Conservation (phyloP, 2,113 vertebrate genomes). For the Puntigrus tetrazona region DNA sequence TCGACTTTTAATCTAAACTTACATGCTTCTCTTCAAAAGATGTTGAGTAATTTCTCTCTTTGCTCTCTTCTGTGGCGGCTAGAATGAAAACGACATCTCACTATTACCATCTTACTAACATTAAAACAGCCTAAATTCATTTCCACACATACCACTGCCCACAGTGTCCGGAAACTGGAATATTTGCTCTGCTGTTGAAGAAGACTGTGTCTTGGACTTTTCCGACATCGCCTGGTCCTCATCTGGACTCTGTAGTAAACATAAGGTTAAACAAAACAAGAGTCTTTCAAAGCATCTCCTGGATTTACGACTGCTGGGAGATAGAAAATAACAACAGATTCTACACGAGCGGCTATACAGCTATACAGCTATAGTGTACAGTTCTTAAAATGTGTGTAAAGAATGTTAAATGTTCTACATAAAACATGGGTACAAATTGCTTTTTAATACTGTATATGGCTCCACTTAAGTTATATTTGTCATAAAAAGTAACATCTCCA, state of each 20-base stretch:
- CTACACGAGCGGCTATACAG: too few relatives aligned
- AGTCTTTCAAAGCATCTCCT: not conserved
- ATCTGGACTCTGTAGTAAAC: slow-evolving; percentile 68
- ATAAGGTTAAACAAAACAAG: not conserved
- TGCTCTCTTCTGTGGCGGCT: slow-evolving; percentile 56
- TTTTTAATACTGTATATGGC: not conserved
- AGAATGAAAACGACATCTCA: slow-evolving; percentile 3
- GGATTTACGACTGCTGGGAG: not conserved
- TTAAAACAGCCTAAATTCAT: not conserved
- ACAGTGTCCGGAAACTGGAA: slow-evolving; percentile 43
- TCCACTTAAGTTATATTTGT: not conserved
- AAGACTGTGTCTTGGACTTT: slow-evolving; percentile 45
- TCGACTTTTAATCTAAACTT: slow-evolving; percentile 42
- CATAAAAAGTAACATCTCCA: not conserved
- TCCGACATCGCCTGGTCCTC: slow-evolving; percentile 55
- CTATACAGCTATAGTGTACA: too few relatives aligned
- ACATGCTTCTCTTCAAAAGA: slow-evolving; percentile 68
- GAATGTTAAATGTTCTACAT: too few relatives aligned
- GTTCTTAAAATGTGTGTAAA: too few relatives aligned
- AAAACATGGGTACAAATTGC: too few relatives aligned
- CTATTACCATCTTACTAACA: not conserved
- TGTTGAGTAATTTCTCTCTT: slow-evolving; percentile 56
- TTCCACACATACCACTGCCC: slow-evolving; percentile 67
- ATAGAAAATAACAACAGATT: too few relatives aligned
- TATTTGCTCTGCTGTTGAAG: slow-evolving; percentile 56